Percentiles rank a stretch among this genome's conserved stretches.
These are phyloP conservation scores for Tetheella fluctuosa DNA, from an alignment of 2,888 invertebrate genomes.

Conservation along the genomic window DNA sequence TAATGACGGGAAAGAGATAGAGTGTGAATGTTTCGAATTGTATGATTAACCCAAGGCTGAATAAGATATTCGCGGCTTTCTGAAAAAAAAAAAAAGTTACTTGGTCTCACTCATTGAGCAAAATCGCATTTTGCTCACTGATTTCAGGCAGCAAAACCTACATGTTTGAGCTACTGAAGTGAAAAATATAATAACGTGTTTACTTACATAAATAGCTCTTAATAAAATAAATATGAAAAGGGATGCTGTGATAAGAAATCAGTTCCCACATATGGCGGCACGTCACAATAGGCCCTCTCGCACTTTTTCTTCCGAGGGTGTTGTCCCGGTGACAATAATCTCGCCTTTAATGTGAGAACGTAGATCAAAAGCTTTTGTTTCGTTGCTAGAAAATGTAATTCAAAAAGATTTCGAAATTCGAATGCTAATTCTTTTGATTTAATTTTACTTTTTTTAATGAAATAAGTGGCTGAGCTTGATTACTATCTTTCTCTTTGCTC, in stretches of 20 bases:
- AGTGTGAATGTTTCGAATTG: too few relatives aligned
- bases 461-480: constrained; percentile 57
- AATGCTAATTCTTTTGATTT: constrained; percentile 38
- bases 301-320: constrained; percentile 42
- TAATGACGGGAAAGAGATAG: too few relatives aligned
- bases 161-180: too few relatives aligned
- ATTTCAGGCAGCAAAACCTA: too few relatives aligned
- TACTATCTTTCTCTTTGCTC: constrained; percentile 33
- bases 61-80: too few relatives aligned
- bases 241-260: constrained; percentile 52
- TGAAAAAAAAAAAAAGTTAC: too few relatives aligned
- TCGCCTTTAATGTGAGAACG: constrained; percentile 56
- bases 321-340: constrained; percentile 69
- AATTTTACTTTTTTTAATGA: constrained; percentile 50
- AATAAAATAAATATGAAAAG: constrained; percentile 47
- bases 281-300: constrained; percentile 46
- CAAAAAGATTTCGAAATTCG: constrained; percentile 30
- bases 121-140: too few relatives aligned
- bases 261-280: constrained; percentile 63
- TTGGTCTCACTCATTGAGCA: too few relatives aligned
- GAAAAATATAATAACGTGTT: too few relatives aligned
- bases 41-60: too few relatives aligned
- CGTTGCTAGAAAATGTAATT: constrained; percentile 25
- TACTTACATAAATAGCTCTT: not conserved
- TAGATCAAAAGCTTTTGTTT: constrained; percentile 36